Base-by-base conservation (phyloP, 2,113 vertebrate genomes). In the Phyllostomus discolor region DNA sequence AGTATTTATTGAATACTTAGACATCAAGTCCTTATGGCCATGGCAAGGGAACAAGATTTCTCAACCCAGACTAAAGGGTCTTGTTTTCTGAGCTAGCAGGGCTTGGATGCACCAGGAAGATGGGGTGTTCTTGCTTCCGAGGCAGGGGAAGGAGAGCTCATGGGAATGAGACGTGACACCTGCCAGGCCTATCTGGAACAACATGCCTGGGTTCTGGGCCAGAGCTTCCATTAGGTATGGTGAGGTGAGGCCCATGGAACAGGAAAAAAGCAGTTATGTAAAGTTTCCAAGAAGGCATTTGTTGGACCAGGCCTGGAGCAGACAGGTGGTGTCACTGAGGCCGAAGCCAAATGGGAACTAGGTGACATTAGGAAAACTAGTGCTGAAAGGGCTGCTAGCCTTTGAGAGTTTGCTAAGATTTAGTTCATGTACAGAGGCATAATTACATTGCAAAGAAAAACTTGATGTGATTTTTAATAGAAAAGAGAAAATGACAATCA, bases 41-140 rank as follows among this genome's bases (percentile, higher is more conserved):
- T 4, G 41, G 35, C 41, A 50, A 92, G 28, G 70, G 81, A 86
- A 83, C 20, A 43, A 93, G 93, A 67, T 80, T 91, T 91, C 82
- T 64, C 38, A 9, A 2, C 26, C 82, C 79, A 96, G 78, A 76
- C 31, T 14, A 7, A 78, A 84, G 57, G 57, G 62, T 86, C 83
- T 67, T 64, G 2, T 76, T 96, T 94, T 82, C 95, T 75, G 50
- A 95, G 81, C 31, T 64, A 54, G 78, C 78, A 93, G 78, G 73
- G 33, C 19, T 1, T 8, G n/a, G 48, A 3, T 7, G 1, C 3
- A 9, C 48, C 91, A 43, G 54, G 67, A 83, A 96, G 88, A 87
- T 69, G 87, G 1, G 15, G 79, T 75, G 57, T 85, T 75, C 88
- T 94, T 41, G 33, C 67, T 82, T 87, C 50, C 70, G 69, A 66